Conservation (phyloP, 2,888 invertebrate genomes). For the Glaucopsyche alexis region DNA sequence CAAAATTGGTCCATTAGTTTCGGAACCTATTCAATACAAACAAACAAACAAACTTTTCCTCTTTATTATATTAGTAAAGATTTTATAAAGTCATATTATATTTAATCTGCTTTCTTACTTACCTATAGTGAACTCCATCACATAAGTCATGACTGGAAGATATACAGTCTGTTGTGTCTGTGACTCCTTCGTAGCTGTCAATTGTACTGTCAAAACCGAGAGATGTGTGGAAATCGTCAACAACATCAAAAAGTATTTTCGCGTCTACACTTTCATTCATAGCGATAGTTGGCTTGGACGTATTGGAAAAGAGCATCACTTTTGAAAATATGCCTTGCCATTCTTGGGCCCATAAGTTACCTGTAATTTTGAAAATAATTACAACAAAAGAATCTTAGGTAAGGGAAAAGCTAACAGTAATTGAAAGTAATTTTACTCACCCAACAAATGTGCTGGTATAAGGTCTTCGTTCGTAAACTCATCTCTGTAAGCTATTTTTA, state of each 20-base stretch:
- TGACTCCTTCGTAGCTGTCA: slow-evolving; percentile 80
- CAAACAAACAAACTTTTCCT: too few relatives aligned
- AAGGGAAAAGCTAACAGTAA: too few relatives aligned
- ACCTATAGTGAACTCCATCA: slow-evolving; percentile 83
- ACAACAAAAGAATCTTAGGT: too few relatives aligned
- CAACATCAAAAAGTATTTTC: slow-evolving; percentile 77
- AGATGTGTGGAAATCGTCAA: slow-evolving; percentile 82
- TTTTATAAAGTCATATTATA: too few relatives aligned
- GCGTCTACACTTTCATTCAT: slow-evolving; percentile 61
- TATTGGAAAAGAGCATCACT: slow-evolving; percentile 71
- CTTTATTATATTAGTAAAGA: too few relatives aligned
- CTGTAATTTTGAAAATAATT: slow-evolving; percentile 55
- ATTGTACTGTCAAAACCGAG: slow-evolving; percentile 81
- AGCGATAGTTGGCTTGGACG: slow-evolving; percentile 76
- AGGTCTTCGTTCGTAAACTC: slow-evolving; percentile 64
- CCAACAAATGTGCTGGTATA: slow-evolving; percentile 85
- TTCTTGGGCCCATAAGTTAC: slow-evolving; percentile 84
- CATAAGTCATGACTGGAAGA: slow-evolving; percentile 86
- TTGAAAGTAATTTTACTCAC: slow-evolving; percentile 52
- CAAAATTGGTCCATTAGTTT: too few relatives aligned
- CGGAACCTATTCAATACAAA: too few relatives aligned
- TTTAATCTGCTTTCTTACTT: slow-evolving; percentile 48
- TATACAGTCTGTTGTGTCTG: slow-evolving; percentile 82
- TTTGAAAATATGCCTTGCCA: slow-evolving; percentile 77
- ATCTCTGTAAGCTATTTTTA: slow-evolving; percentile 73